Evolutionary conservation across 2,888 invertebrate genomes (phyloP), one percentile per base, ranked within the genome.

Genomic region (Chrysina gloriosa): DNA sequence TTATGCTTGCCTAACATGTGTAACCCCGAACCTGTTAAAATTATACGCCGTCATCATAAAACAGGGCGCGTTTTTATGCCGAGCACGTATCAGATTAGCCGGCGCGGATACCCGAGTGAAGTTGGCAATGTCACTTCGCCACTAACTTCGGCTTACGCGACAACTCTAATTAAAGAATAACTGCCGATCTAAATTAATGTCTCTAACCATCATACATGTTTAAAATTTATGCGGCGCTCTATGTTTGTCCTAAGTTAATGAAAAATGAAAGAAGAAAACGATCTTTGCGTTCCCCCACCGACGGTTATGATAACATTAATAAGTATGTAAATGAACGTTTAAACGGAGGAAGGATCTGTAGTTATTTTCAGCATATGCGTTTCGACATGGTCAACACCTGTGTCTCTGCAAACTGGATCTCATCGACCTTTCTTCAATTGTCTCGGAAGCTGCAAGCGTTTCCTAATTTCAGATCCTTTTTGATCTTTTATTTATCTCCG

Each of bases 71-170:
- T 78, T 74, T 74, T 72, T 73, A 79, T 79, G 76, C 79, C 70
- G 68, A 54, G 75, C 80, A 80, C 80, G 80, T 80, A 76, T 79
- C 76, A 79, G 78, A 80, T 80, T 80, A 80, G 78, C 77, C 77
- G 48, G 73, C 69, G 67, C 70, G 73, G 71, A 72, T 72, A 75
- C 73, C 56, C 31, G 14, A 45, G 56, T 63, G 67, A 67, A 67
- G 67, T 67, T 67, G 36, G 48, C 63, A 50, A 63, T 50, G 63
- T 67, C 67, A 67, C 63, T 63, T 63, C 67, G 42, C 63, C 42
- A 52, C 67, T 42, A 67, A 67, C 63, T 67, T 67, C 42, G 63
- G 48, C 45, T 67, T 63, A 54, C 52, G 39, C 67, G 50, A 54
- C 52, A 50, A 52, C 67, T 67, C 63, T 67, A 67, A 67, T 67